Base-by-base conservation (phyloP, 2,797 vertebrate genomes). In the Chiroxiphia lanceolata region DNA sequence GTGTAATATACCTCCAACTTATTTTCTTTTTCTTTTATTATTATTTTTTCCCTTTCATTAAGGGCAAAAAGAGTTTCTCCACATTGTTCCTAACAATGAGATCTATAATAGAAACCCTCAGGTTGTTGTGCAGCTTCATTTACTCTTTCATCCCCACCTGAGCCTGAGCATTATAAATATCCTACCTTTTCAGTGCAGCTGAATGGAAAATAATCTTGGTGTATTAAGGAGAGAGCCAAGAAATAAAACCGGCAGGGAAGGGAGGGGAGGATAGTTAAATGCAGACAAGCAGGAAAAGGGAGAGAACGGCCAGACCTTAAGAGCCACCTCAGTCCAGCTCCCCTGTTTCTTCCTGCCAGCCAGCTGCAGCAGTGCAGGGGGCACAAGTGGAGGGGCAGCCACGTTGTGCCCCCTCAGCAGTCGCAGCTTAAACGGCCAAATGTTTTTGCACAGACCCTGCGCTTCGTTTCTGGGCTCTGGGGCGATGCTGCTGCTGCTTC, bases 141-240 rank as follows among this genome's bases (percentile, higher is more conserved):
- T 92, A 80, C 57, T 95, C 82, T 89, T 85, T 92, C 91, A 78
- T 93, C 48, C 27, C 87, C 78, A 81, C 76, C 96, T 95, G 93
- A 96, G 83, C 68, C 92, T 93, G 64, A 53, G 69, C 53, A 92
- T 86, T 91, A 75, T 7, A 71, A 94, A 95, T 95, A 88, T 75
- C 68, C 83, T 92, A 78, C 47, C 64, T 96, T 96, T 94, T 91
- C 81, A 65, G 51, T 87, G 72, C 51, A 83, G 42, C 61, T 87
- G 95, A 96, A 92, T 95, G 89, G 87, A 95, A 96, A 97, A 89
- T 93, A 68, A 71, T 85, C 93, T 85, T 1, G 1, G 7, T 42
- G 19, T 29, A 54, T 79, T 93, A 76, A 1, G 4, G 61, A 51
- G 69, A 85, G 48, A 94, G 64, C 33, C 71, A 95, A 93, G 50